phyloP scores from a whole-genome alignment of 2,113 vertebrate species.

The Anthoscopus minutus region DNA sequence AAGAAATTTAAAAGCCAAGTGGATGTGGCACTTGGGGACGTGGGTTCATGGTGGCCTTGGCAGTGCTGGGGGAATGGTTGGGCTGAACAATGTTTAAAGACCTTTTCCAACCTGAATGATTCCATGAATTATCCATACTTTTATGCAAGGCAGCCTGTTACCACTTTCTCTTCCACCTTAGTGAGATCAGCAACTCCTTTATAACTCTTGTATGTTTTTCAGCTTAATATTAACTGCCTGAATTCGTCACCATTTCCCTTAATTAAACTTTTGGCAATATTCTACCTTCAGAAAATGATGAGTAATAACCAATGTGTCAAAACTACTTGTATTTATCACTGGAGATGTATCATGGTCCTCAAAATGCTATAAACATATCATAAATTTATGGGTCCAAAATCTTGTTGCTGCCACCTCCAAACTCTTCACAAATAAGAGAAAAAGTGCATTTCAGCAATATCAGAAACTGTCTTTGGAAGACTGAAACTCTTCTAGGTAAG shows the following conservation, averaged over 20 bases:
- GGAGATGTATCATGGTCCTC: background rate
- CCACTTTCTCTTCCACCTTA: background rate
- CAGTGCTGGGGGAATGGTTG: background rate
- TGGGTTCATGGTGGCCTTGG: background rate
- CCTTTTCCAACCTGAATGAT: background rate
- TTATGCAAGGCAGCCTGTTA: background rate
- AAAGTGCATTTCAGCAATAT: background rate
- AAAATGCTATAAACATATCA: background rate
- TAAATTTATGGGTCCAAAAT: background rate
- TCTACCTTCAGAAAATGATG: background rate
- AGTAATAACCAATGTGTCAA: background rate
- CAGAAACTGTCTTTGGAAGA: background rate
- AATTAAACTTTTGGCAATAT: background rate
- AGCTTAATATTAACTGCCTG: background rate
- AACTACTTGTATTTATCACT: background rate
- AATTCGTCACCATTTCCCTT: background rate
- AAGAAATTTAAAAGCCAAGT: accelerated
- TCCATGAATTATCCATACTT: background rate
- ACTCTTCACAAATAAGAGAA: background rate
- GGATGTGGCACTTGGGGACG: background rate
- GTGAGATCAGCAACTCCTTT: background rate
- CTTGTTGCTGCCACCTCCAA: background rate
- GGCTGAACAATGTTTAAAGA: background rate
- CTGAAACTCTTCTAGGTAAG: background rate
- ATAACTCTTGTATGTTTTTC: background rate